Conservation (phyloP, 2,888 invertebrate genomes). For the Thalpophila matura region DNA sequence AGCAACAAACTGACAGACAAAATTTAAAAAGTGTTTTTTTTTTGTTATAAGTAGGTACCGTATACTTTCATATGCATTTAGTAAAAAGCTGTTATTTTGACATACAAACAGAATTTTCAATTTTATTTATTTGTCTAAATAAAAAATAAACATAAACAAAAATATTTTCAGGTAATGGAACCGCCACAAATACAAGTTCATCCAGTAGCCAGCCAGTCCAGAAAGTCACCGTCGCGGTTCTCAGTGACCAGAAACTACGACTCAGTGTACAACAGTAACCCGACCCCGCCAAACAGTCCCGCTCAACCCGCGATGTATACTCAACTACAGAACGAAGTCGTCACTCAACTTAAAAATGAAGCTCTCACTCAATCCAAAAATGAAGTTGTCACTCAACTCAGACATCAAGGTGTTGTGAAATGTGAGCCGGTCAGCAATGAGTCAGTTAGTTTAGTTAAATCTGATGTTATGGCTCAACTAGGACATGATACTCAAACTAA, state of each 20-base stretch:
- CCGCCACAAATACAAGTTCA: conserved; percentile 89
- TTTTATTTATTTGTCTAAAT: background rate
- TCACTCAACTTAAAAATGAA: conserved; percentile 39
- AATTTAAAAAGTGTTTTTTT: too few relatives aligned
- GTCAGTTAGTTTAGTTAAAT: background rate
- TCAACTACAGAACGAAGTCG: conserved; percentile 48
- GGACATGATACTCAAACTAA: conserved; percentile 11
- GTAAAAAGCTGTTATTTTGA: too few relatives aligned
- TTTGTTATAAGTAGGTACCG: too few relatives aligned
- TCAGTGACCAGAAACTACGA: conserved; percentile 88
- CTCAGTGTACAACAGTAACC: conserved; percentile 73
- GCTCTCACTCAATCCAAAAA: conserved; percentile 24
- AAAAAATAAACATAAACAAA: background rate
- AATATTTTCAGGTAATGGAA: conserved; percentile 81
- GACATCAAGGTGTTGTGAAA: conserved; percentile 7
- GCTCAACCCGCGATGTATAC: conserved; percentile 46
- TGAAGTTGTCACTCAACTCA: conserved; percentile 24
- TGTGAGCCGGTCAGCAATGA: conserved; percentile 9
- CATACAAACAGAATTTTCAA: too few relatives aligned
- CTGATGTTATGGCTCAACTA: background rate
- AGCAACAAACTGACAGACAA: too few relatives aligned
- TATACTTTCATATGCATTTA: too few relatives aligned
- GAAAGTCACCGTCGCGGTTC: conserved; percentile 84
- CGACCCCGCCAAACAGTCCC: conserved; percentile 61
- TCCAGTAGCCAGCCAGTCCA: conserved; percentile 90